Evolutionary conservation across 2,113 vertebrate species (phyloP).

Genomic region (Dunckerocampus dactyliophorus): DNA sequence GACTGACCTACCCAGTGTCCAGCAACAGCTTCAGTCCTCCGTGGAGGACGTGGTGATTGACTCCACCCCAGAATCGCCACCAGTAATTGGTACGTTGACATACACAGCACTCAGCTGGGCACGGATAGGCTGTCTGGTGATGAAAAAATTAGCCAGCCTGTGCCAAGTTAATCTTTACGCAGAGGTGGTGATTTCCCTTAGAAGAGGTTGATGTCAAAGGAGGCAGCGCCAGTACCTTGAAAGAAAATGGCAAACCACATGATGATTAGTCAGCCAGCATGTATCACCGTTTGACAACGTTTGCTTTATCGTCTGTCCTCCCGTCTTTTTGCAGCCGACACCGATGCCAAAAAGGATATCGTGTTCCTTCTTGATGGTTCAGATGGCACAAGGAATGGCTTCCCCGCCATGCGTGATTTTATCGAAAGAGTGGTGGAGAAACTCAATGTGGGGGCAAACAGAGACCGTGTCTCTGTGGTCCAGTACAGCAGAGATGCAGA

Average conservation of each 20-base stretch:
- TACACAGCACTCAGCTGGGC: background rate
- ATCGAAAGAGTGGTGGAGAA: constrained; percentile 47
- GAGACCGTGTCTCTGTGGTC: constrained; percentile 51
- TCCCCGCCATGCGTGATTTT: constrained; percentile 7
- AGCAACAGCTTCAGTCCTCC: constrained; percentile 31
- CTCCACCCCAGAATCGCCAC: constrained; percentile 3
- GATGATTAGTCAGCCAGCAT: background rate
- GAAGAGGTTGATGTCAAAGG: constrained; percentile 26
- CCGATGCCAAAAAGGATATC: constrained; percentile 29
- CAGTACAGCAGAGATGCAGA: constrained; percentile 55
- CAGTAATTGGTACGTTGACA: constrained; percentile 24
- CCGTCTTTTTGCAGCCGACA: constrained; percentile 13
- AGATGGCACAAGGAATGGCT: constrained; percentile 18
- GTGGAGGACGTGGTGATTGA: constrained; percentile 16
- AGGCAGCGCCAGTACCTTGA: constrained; percentile 2
- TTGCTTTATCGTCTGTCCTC: constrained; percentile 23
- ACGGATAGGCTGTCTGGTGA: background rate
- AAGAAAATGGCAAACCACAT: too few species aligned
- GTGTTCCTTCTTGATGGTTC: constrained; percentile 69
- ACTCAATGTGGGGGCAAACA: constrained; percentile 30
- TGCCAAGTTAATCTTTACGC: too few species aligned
- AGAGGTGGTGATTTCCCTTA: too few species aligned
- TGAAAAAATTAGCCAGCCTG: too few species aligned
- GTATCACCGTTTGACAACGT: background rate
- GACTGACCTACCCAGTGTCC: constrained; percentile 56